These are phyloP conservation scores for Entomyzon cyanotis DNA, from an alignment of 2,113 vertebrate species.

Conservation along the genomic window DNA sequence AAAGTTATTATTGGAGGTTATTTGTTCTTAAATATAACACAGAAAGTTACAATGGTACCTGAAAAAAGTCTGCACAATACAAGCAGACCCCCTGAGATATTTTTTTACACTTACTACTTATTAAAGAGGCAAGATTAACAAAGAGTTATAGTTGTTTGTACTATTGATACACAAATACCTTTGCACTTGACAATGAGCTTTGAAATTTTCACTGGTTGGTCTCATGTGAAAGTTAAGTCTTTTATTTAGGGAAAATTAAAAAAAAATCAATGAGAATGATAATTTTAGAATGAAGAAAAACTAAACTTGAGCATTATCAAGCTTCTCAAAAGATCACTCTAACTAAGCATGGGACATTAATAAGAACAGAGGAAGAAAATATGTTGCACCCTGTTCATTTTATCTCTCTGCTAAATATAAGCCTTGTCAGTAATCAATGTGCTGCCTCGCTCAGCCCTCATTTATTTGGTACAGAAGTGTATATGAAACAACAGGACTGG, in stretches of 20 bases:
- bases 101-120: not conserved
- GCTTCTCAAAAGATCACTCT: not conserved
- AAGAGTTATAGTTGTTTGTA: not conserved
- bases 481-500: not conserved
- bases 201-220: not conserved
- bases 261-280: not conserved
- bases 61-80: not conserved
- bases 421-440: not conserved
- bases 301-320: not conserved
- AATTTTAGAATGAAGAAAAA: not conserved
- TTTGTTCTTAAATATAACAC: not conserved
- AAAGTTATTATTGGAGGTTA: not conserved
- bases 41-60: not conserved
- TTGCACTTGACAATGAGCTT: not conserved
- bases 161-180: not conserved
- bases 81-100: not conserved
- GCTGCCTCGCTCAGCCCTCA: not conserved
- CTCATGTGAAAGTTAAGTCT: not conserved
- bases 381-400: not conserved
- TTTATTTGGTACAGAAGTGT: not conserved
- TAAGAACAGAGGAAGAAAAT: not conserved
- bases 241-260: not conserved
- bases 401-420: not conserved
- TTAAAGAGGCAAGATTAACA: not conserved
- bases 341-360: not conserved